Base-by-base conservation (phyloP, 2,888 invertebrate species). In the Clusia tigrina region DNA sequence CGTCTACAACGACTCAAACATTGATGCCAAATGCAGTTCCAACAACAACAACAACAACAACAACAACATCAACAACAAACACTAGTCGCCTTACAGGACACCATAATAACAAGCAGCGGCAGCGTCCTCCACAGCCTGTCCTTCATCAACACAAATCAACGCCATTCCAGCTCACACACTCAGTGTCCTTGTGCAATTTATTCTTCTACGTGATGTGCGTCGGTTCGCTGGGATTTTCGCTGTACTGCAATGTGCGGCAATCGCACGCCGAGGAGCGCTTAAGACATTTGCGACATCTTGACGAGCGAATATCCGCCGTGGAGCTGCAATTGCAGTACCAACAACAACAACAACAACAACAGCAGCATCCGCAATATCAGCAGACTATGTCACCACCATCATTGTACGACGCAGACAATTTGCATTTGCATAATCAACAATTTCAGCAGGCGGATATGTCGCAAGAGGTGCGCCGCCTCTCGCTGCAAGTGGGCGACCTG, bases 191-290 rank as follows among this genome's bases (percentile, higher is more conserved):
- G 73, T 71, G 82, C 70, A 81, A 81, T 71, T 71, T 83, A 64
- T 74, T 80, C 69, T 74, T 82, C 72, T 84, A 81, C 71, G 76
- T 82, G 73, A 74, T 84, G 69, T 83, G 83, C 74, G 74, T 83
- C 69, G 78, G 78, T 71, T 81, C 83, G 61, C 76, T 84, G 74
- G 82, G 78, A 62, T 81, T 84, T 62, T 81, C 84, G 2, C 68
- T 84, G 32, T 84, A 84, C 64, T 77, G 78, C 66, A 82, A 81
- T 65, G 77, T 81, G 70, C 80, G 83, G 58, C 83, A 84, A 69
- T 78, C 79, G 60, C 78, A 81, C 62, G 69, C 78, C 58, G 84
- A 84, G 68, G 78, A 81, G 54, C 77, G 79, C 53, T 65, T 84
- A 67, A 74, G 78, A 63, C 79, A 81, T 68, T 71, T 83, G 61